phyloP scores from a whole-genome alignment of 2,797 vertebrate genomes.

The Artibeus jamaicensis region DNA sequence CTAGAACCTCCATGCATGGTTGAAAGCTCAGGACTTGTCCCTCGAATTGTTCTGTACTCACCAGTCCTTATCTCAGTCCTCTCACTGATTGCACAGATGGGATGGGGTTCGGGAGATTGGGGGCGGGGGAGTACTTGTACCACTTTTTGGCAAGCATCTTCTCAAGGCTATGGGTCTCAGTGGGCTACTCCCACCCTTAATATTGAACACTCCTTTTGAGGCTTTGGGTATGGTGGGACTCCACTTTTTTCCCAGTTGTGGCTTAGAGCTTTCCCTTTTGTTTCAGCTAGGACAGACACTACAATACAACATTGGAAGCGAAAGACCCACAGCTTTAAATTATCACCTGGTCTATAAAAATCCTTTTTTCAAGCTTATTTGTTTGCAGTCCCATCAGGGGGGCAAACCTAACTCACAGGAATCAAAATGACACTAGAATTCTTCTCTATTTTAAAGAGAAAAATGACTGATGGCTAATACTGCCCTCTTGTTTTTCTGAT shows the following conservation, averaged over 20 bases:
- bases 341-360: neutral
- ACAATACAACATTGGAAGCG: neutral
- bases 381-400: neutral
- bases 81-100: neutral
- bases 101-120: neutral
- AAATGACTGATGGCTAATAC: neutral
- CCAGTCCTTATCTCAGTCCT: no score
- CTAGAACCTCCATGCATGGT: neutral
- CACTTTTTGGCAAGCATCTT: neutral
- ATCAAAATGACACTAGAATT: neutral
- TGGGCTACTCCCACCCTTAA: neutral
- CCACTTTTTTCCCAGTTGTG: neutral
- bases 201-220: neutral
- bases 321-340: neutral
- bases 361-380: neutral
- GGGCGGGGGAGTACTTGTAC: neutral
- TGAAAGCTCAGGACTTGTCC: neutral
- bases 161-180: neutral
- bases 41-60: neutral
- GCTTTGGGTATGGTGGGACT: neutral
- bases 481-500: neutral
- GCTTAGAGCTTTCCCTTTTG: neutral
- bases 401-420: neutral
- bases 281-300: neutral
- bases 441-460: neutral